Conservation (phyloP, 2,888 invertebrate species). For the Tryphoninae sp. region DNA sequence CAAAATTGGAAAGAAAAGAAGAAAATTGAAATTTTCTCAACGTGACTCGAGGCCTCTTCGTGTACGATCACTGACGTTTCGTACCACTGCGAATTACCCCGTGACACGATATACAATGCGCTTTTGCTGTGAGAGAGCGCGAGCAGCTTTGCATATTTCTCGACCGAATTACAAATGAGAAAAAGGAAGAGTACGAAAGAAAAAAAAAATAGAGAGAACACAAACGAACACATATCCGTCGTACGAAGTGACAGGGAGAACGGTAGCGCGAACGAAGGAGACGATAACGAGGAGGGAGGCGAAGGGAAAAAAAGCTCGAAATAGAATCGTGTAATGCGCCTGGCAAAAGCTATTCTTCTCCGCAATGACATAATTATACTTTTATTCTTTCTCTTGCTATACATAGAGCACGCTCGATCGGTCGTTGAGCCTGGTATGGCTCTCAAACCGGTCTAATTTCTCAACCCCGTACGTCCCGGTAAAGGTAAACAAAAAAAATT, state of each 20-base stretch:
- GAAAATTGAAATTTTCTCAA: background rate
- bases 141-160: background rate
- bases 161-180: constrained; percentile 23
- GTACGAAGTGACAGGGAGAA: constrained; percentile 16
- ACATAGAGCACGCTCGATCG: background rate
- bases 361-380: constrained; percentile 39
- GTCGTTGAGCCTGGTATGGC: constrained; percentile 1
- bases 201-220: constrained; percentile 1
- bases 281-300: constrained; percentile 8
- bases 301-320: constrained; percentile 31
- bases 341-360: constrained; percentile 41
- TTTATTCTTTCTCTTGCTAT: constrained; percentile 19
- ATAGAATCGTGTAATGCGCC: constrained; percentile 34
- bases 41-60: constrained; percentile 23
- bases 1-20: background rate
- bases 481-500: background rate
- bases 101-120: constrained; percentile 6
- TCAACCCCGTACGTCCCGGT: background rate
- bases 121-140: background rate
- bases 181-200: background rate
- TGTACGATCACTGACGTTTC: constrained; percentile 57
- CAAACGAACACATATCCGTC: background rate
- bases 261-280: constrained; percentile 4
- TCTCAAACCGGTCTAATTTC: background rate
- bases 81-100: constrained; percentile 59